phyloP scores from a whole-genome alignment of 2,888 invertebrate genomes.

The Andrena haemorrhoa region DNA sequence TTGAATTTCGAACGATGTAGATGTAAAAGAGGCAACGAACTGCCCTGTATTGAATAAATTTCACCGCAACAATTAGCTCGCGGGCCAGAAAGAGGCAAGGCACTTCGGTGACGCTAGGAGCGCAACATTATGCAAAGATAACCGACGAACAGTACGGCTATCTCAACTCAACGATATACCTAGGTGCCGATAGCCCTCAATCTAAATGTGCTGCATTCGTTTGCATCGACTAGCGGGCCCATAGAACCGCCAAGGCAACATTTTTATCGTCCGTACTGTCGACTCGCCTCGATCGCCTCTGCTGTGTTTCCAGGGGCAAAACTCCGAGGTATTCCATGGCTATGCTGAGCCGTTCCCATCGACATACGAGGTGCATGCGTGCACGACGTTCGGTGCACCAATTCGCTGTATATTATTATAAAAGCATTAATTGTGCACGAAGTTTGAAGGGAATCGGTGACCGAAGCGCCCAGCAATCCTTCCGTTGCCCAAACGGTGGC shows the following conservation, averaged over 20 bases:
- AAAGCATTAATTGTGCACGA: too few species aligned
- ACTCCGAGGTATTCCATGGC: neutral
- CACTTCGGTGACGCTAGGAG: constrained; percentile 28
- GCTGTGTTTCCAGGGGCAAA: constrained; percentile 43
- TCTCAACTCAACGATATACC: constrained; percentile 55
- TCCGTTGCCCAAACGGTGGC: constrained; percentile 6
- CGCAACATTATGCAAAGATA: constrained; percentile 65
- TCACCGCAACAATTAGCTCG: constrained; percentile 2
- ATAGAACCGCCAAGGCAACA: constrained; percentile 63
- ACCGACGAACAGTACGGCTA: constrained; percentile 47
- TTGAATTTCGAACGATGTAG: neutral
- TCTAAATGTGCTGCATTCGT: constrained; percentile 73
- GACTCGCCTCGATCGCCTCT: constrained; percentile 54
- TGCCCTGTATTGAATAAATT: neutral
- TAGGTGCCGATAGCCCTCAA: constrained; percentile 61
- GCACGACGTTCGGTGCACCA: too few species aligned
- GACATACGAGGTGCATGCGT: too few species aligned
- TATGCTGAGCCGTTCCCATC: too few species aligned
- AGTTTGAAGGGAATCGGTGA: too few species aligned
- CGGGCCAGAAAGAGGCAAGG: constrained; percentile 14
- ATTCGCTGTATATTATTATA: too few species aligned
- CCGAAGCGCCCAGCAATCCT: neutral
- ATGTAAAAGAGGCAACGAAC: neutral
- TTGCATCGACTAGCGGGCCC: constrained; percentile 67
- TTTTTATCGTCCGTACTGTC: constrained; percentile 65